Percentiles rank a stretch among this genome's conserved stretches.
Conservation (phyloP, 2,113 vertebrate genomes). For the Melanerpes aurifrons region DNA sequence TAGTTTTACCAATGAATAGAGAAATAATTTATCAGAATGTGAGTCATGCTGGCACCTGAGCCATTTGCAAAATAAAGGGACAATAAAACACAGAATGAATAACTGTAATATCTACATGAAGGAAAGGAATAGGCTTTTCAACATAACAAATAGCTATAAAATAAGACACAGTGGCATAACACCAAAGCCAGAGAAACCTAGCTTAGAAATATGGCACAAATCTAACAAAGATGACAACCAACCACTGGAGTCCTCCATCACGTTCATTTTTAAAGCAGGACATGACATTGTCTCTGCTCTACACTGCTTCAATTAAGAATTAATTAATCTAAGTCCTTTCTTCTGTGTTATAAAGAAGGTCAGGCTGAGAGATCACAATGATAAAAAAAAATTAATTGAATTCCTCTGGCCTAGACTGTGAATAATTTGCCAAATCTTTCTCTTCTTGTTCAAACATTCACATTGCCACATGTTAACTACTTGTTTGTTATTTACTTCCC, state of each 20-base stretch:
- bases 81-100: not conserved
- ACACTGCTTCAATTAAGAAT: slow-evolving; percentile 14
- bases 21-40: slow-evolving; percentile 21
- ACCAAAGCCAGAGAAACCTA: not conserved
- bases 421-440: not conserved
- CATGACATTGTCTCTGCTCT: not conserved
- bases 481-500: not conserved
- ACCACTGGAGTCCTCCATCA: not conserved
- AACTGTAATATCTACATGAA: not conserved
- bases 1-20: slow-evolving; percentile 13
- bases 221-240: not conserved
- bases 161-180: not conserved
- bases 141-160: not conserved
- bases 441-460: not conserved
- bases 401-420: not conserved
- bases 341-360: not conserved
- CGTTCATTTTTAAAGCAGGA: not conserved
- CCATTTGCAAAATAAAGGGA: slow-evolving; percentile 2
- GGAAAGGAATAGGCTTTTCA: not conserved
- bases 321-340: not conserved
- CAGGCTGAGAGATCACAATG: not conserved
- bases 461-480: not conserved
- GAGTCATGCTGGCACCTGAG: slow-evolving; percentile 16
- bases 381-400: not conserved
- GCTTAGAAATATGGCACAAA: not conserved